Conservation (phyloP, 1,140 invertebrate species). For the Anastrepha obliqua region DNA sequence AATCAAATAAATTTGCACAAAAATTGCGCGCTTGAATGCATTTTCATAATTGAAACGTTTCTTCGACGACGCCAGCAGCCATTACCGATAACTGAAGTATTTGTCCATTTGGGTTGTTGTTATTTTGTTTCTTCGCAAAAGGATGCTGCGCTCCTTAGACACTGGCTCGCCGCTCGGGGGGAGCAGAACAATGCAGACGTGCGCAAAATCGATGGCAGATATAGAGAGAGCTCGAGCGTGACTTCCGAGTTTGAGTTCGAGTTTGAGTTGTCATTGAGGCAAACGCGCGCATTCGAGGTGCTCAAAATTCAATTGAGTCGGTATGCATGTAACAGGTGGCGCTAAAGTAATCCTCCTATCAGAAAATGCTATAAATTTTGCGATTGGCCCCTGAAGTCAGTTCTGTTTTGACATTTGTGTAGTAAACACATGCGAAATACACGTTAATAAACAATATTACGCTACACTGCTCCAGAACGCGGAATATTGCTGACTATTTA, state of each 20-base stretch:
- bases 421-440: too few species aligned
- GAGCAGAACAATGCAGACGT: background rate
- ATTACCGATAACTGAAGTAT: background rate
- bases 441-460: too few species aligned
- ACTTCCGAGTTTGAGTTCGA: background rate
- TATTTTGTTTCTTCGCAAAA: constrained; percentile 8
- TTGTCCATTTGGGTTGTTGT: background rate
- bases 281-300: background rate
- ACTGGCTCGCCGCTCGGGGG: too few species aligned
- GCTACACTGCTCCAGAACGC: too few species aligned
- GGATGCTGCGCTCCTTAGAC: too few species aligned
- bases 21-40: constrained; percentile 48
- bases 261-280: background rate
- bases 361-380: too few species aligned
- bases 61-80: background rate
- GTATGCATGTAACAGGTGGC: background rate
- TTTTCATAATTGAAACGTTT: constrained; percentile 52
- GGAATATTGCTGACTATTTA: too few species aligned
- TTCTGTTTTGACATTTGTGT: too few species aligned
- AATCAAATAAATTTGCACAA: constrained; percentile 36
- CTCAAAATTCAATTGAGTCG: background rate
- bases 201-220: constrained; percentile 28
- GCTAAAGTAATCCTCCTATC: too few species aligned
- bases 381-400: too few species aligned
- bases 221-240: background rate